Percentiles rank a stretch among this genome's conserved stretches.
Conservation (phyloP, 2,113 vertebrate genomes). For the Pongo abelii region DNA sequence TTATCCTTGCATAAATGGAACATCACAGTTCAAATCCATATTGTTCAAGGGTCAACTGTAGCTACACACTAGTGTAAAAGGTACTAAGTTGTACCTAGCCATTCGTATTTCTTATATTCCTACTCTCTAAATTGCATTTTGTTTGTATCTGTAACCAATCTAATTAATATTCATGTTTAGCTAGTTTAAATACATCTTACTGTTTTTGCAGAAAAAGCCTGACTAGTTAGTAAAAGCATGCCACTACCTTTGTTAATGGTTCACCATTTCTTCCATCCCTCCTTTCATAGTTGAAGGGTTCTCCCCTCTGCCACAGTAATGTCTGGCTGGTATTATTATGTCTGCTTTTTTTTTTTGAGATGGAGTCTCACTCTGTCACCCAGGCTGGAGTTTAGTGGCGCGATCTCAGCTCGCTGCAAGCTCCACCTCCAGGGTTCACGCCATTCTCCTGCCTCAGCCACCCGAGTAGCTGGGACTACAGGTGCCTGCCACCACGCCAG, state of each 20-base stretch:
- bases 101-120: neutral
- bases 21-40: neutral
- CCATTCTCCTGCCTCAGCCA: too few species aligned
- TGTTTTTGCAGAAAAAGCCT: neutral
- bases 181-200: neutral
- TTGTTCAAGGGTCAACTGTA: neutral
- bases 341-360: neutral
- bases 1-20: neutral
- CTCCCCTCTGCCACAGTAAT: neutral
- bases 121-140: neutral
- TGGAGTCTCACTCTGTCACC: rapidly evolving
- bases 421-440: too few species aligned
- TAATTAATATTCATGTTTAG: neutral
- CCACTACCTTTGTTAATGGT: neutral
- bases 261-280: neutral
- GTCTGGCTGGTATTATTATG: too few species aligned
- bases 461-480: too few species aligned
- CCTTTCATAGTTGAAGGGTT: neutral
- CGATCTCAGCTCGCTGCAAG: too few species aligned
- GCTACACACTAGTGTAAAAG: neutral
- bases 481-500: rapidly evolving
- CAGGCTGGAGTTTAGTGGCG: too few species aligned
- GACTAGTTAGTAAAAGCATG: neutral
- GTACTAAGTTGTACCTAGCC: neutral
- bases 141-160: neutral